Evolutionary conservation across 1,140 invertebrate species (phyloP).

Genomic region (Drosophila repleta): DNA sequence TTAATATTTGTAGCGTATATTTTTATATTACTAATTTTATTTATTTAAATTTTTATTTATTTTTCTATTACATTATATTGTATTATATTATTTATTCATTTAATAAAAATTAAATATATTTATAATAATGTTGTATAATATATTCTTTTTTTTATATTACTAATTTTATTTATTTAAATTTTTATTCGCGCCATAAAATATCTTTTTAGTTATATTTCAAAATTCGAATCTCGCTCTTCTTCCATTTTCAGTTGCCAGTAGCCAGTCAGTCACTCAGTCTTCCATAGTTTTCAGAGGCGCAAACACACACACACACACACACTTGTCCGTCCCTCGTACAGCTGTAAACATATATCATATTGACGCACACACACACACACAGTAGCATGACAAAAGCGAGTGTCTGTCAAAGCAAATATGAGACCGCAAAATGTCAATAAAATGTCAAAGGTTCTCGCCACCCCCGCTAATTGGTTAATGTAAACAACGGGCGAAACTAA

Average conservation of each 20-base stretch:
- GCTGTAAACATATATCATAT: conserved; percentile 32
- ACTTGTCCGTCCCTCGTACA: conserved; percentile 14
- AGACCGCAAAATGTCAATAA: conserved; percentile 68
- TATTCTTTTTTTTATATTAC: no score
- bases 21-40: background rate
- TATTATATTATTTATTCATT: no score
- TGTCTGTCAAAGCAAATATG: conserved; percentile 75
- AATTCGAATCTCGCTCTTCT: no score
- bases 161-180: background rate
- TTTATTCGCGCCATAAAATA: no score
- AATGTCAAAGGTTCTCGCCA: conserved; percentile 69
- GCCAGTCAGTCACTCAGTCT: no score
- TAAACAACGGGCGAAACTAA: conserved; percentile 62
- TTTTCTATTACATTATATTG: no score
- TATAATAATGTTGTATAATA: no score
- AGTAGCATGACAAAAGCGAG: conserved; percentile 24
- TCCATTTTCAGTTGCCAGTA: no score
- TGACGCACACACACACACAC: conserved; percentile 9
- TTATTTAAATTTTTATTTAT: background rate
- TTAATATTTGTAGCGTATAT: no score
- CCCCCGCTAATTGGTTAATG: conserved; percentile 79
- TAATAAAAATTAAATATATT: no score
- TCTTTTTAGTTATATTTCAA: no score
- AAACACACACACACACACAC: no score
- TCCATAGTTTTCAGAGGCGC: background rate